These are phyloP conservation scores for Ovis aries DNA, from an alignment of 2,113 vertebrate genomes.

Conservation along the genomic window ARS-UI_Ramb_v3.0 NC_056080.1:87761501-87762000, in stretches of 20 bases:
- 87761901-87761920: not conserved
- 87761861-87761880: not conserved
- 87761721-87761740: not conserved
- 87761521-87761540: not conserved
- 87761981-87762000: not conserved
- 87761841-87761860: not conserved
- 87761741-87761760: not conserved
- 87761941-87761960: not conserved
- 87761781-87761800: not conserved
- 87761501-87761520: not conserved
- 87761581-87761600: not conserved
- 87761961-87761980: not conserved
- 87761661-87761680: not conserved
- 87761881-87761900: not conserved
- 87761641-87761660: not conserved
- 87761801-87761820: not conserved
- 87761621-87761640: not conserved
- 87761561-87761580: not conserved
- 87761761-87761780: not conserved
- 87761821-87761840: not conserved
- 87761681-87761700: not conserved
- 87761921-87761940: not conserved
- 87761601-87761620: not conserved
- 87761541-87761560: not conserved
- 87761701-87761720: not conserved